These are phyloP conservation scores for Caenorhabditis sp. DNA, from an alignment of 2,888 invertebrate species.

Conservation along the genomic window DNA sequence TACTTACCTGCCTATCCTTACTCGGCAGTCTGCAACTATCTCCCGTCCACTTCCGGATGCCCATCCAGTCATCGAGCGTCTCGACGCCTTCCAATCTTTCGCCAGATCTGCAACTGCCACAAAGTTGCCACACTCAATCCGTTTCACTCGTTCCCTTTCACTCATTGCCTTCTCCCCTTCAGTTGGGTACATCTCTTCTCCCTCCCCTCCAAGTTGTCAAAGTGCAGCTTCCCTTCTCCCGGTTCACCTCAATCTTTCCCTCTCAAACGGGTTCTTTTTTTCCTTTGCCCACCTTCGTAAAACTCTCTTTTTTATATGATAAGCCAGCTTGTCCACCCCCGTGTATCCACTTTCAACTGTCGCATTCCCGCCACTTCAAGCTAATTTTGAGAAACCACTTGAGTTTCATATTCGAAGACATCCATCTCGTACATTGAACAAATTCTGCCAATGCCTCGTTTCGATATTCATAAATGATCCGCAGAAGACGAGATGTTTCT, in stretches of 20 bases:
- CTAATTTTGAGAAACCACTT: slow-evolving; percentile 36
- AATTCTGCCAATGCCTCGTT: background rate
- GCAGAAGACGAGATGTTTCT: background rate
- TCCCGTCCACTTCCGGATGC: background rate
- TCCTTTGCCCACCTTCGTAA: slow-evolving; percentile 6
- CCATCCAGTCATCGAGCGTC: slow-evolving; percentile 8
- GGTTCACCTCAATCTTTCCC: background rate
- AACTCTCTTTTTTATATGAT: slow-evolving; percentile 46
- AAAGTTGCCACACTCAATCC: background rate
- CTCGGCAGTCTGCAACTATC: background rate
- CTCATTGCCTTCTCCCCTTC: background rate
- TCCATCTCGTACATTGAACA: no score
- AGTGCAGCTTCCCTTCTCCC: slow-evolving; percentile 15
- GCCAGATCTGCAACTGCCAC: background rate
- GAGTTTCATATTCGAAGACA: slow-evolving; percentile 12
- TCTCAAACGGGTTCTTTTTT: slow-evolving; percentile 31
- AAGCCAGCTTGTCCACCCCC: slow-evolving; percentile 27
- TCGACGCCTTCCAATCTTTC: slow-evolving; percentile 17
- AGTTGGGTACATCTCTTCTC: no score
- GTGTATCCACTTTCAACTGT: slow-evolving; percentile 25
- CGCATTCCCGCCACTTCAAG: background rate
- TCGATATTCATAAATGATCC: background rate
- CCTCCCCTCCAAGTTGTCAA: no score
- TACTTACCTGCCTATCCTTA: slow-evolving; percentile 1
- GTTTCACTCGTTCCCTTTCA: slow-evolving; percentile 10